Evolutionary conservation across 2,888 invertebrate genomes (phyloP).

Genomic region (Gibbula magus): DNA sequence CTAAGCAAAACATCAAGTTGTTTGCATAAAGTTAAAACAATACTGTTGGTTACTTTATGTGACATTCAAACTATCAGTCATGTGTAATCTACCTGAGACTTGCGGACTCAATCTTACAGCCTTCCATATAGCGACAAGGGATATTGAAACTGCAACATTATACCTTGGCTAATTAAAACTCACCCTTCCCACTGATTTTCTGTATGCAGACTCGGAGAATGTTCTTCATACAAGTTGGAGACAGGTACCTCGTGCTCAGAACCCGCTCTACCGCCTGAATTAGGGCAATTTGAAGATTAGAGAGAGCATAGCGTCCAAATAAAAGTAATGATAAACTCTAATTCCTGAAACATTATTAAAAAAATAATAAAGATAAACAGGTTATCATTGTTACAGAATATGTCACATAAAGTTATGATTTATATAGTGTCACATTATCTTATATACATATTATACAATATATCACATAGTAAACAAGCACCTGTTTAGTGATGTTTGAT

Average conservation of each 20-base stretch:
- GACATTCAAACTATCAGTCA: too few species aligned
- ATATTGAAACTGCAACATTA: too few species aligned
- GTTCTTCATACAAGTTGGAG: constrained; percentile 60
- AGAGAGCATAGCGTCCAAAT: too few species aligned
- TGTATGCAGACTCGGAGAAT: constrained; percentile 60
- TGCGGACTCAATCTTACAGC: too few species aligned
- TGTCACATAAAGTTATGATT: not conserved
- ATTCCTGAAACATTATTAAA: not conserved
- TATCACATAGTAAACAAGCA: constrained; percentile 43
- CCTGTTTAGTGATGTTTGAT: constrained; percentile 72
- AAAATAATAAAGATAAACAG: too few species aligned
- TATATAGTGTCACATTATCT: not conserved
- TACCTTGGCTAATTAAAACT: not conserved
- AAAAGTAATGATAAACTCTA: not conserved
- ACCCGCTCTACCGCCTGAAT: constrained; percentile 70
- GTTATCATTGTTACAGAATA: not conserved
- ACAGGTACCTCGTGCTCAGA: constrained; percentile 68
- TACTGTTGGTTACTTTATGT: too few species aligned
- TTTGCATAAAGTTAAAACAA: too few species aligned
- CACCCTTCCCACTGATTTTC: constrained; percentile 59
- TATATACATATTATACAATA: not conserved
- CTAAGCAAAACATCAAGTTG: too few species aligned
- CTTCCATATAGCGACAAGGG: not conserved
- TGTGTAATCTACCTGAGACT: too few species aligned
- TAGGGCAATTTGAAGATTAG: too few species aligned